Base-by-base conservation (phyloP, 64 coral and sea anemone species). In the Pocillopora damicornis region DNA sequence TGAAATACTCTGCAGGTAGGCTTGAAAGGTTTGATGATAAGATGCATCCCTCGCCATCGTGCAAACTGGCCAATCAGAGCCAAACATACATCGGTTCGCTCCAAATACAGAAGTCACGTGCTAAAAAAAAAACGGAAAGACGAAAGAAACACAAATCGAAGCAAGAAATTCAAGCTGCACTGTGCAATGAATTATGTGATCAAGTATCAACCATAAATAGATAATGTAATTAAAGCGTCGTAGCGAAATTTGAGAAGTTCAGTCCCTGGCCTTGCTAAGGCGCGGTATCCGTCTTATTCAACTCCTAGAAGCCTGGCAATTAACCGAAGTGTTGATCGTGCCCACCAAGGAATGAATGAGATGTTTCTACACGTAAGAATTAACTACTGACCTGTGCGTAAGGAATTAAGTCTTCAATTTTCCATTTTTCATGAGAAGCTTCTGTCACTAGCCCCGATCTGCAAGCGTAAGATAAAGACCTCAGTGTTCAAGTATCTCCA, bases 61-160 rank as follows among this genome's bases (percentile, higher is more conserved):
- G 76, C 94, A 96, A 65, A 96, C 94, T 1, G 94, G 94, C 94
- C 94, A 96, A 82, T 96, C 94, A 37, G 94, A 96, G n/a, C 94
- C 94, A 83, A 89, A 96, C 75, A 96, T 79, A 64, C 94, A 96
- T 16, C 94, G 87, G 14, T 80, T 59, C 35, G 81, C 59, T 63
- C 94, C 94, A 96, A 96, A 96, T 66, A 96, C 87, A 42, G 83
- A 81, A 16, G 89, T 74, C 25, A 93, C 88, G 51, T 93, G 91
- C 94, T 96, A 74, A 9, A 89, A 92, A 86, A 56, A 61, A 58
- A 15, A 6, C 18, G 58, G 23, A 14, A 18, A 80, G 12, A 58
- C 58, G 9, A 25, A n/a, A 20, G 9, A 4, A 23, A 9, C 8
- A 26, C 5, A 13, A 79, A 37, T 7, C 1, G 20, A 58, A 23